Evolutionary conservation across 2,888 invertebrate species (phyloP).

Genomic region (Plusia festucae): DNA sequence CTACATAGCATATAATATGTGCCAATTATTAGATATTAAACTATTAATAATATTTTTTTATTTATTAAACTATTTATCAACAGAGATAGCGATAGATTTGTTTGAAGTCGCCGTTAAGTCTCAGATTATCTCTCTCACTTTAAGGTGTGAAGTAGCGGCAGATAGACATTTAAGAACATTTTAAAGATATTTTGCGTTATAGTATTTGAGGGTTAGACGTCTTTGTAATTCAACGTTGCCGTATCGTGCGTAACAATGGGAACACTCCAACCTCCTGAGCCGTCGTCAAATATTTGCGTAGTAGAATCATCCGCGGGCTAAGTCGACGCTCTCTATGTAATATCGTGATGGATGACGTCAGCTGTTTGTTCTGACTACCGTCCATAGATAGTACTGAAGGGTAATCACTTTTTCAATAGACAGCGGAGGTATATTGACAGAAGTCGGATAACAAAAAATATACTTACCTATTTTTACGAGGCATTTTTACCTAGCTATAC

Average conservation of each 20-base stretch:
- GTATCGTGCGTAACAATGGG: slow-evolving; percentile 60
- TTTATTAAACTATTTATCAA: too few species aligned
- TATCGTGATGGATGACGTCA: slow-evolving; percentile 83
- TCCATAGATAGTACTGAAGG: slow-evolving; percentile 42
- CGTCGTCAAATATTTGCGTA: slow-evolving; percentile 82
- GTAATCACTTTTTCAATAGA: slow-evolving; percentile 47
- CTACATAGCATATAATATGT: too few species aligned
- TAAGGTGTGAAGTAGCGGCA: too few species aligned
- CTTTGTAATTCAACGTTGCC: slow-evolving; percentile 5
- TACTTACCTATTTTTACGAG: not conserved
- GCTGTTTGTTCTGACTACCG: slow-evolving; percentile 56
- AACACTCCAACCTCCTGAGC: slow-evolving; percentile 61
- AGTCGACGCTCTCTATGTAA: slow-evolving; percentile 73
- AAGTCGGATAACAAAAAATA: not conserved
- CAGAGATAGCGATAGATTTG: too few species aligned
- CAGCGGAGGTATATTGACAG: not conserved
- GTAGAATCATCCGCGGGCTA: slow-evolving; percentile 80
- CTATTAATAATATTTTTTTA: too few species aligned
- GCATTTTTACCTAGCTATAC: too few species aligned
- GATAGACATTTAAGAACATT: too few species aligned
- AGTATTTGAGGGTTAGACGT: not conserved
- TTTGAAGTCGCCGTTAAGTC: too few species aligned
- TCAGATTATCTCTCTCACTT: too few species aligned
- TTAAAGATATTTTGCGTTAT: too few species aligned
- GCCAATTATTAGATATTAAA: too few species aligned